phyloP scores from a whole-genome alignment of 53 echinoderm and acorn worm genomes.

The Patiria pectinifera region DNA sequence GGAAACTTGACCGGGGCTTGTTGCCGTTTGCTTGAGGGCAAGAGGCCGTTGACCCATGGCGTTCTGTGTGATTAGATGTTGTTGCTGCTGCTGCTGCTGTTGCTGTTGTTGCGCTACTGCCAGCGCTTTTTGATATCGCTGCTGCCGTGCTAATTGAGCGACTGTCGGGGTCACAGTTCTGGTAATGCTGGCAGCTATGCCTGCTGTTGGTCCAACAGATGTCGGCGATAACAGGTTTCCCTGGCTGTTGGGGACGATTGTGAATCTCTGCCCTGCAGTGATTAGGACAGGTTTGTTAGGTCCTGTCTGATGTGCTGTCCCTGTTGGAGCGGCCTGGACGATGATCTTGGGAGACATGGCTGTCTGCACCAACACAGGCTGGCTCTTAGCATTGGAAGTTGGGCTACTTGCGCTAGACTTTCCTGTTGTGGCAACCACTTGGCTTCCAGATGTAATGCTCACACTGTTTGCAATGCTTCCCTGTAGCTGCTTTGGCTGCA shows the following conservation, averaged over 20 bases:
- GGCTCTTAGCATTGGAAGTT: constrained; percentile 40
- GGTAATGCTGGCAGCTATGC: neutral
- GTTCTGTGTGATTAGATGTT: constrained; percentile 1
- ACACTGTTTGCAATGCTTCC: constrained; percentile 17
- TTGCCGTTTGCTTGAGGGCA: constrained; percentile 56
- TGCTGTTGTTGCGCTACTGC: constrained; percentile 56
- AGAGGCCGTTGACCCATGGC: constrained; percentile 56
- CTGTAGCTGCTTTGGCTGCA: constrained; percentile 43
- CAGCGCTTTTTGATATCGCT: constrained; percentile 60
- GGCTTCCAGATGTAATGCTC: constrained; percentile 14
- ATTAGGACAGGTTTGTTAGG: constrained; percentile 61
- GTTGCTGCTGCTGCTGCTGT: constrained; percentile 39
- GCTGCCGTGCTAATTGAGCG: constrained; percentile 54
- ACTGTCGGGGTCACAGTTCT: constrained; percentile 24
- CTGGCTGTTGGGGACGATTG: constrained; percentile 63
- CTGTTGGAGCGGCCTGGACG: constrained; percentile 72
- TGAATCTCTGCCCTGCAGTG: constrained; percentile 66
- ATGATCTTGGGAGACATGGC: constrained; percentile 86
- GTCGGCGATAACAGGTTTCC: constrained; percentile 42
- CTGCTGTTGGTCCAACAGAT: neutral
- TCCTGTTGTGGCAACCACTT: neutral
- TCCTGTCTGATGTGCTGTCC: constrained; percentile 19
- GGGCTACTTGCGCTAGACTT: constrained; percentile 35
- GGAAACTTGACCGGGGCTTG: constrained; percentile 44
- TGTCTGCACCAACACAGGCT: constrained; percentile 80